A percentile compares a stretch with the other conserved stretches of the same genome.
phyloP scores from a whole-genome alignment of 2,113 vertebrate species.

The Sphaerodactylus townsendi region DNA sequence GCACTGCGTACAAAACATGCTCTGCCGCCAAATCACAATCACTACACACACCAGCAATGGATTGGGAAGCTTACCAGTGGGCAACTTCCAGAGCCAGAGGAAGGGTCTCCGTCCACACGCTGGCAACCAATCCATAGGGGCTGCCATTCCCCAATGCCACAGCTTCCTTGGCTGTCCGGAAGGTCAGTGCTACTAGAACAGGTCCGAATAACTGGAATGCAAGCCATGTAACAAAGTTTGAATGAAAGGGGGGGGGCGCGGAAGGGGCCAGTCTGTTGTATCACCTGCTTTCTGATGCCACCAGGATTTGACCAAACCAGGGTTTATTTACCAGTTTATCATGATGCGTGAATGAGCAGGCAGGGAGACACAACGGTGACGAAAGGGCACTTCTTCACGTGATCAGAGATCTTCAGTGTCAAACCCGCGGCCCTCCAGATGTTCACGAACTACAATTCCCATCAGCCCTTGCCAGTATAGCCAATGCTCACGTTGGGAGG shows the following conservation, averaged over 20 bases:
- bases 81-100: slow-evolving; percentile 85
- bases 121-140: slow-evolving; percentile 80
- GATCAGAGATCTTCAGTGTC: not conserved
- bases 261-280: too few species aligned
- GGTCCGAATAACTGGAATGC: slow-evolving; percentile 63
- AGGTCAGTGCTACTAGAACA: slow-evolving; percentile 66
- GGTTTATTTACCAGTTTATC: too few species aligned
- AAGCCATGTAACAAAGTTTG: not conserved
- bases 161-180: slow-evolving; percentile 82
- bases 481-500: too few species aligned
- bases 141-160: slow-evolving; percentile 81
- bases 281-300: too few species aligned
- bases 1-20: too few species aligned
- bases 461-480: too few species aligned
- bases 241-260: not conserved
- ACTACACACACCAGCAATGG: too few species aligned
- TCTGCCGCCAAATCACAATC: too few species aligned
- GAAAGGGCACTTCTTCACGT: not conserved
- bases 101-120: slow-evolving; percentile 89
- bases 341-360: too few species aligned
- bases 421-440: too few species aligned
- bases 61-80: slow-evolving; percentile 67
- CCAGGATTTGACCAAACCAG: too few species aligned
- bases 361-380: not conserved
- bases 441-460: too few species aligned